These are phyloP conservation scores for Tylochromis polylepis DNA, from an alignment of 2,113 vertebrate genomes.

Conservation along the genomic window DNA sequence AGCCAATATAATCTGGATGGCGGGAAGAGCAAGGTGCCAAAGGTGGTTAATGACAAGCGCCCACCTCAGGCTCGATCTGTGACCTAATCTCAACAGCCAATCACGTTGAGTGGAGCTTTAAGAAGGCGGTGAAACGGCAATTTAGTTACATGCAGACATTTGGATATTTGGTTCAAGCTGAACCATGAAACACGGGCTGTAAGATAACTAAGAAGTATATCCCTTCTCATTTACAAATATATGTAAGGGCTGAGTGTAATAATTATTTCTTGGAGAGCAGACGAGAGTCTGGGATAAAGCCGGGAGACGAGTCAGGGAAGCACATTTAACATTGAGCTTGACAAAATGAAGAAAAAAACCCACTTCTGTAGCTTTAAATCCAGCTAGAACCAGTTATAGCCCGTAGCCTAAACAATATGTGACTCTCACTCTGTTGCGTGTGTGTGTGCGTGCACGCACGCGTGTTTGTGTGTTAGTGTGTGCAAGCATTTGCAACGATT, in stretches of 20 bases:
- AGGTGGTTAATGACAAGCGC: slow-evolving; percentile 23
- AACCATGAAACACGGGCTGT: neutral
- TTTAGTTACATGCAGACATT: neutral
- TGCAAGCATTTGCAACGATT: slow-evolving; percentile 23
- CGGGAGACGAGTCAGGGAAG: neutral
- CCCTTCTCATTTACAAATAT: neutral
- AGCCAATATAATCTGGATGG: slow-evolving; percentile 45
- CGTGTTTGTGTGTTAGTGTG: neutral
- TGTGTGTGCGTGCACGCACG: neutral
- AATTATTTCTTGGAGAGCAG: neutral
- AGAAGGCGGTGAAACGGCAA: neutral
- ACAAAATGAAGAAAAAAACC: slow-evolving; percentile 3
- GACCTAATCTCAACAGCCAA: slow-evolving; percentile 21
- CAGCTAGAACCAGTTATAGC: slow-evolving; percentile 71
- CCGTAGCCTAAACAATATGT: slow-evolving; percentile 71
- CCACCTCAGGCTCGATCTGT: slow-evolving; percentile 1
- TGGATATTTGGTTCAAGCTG: neutral
- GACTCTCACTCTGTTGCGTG: slow-evolving; percentile 22
- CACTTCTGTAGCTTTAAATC: slow-evolving; percentile 64
- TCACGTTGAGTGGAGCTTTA: neutral
- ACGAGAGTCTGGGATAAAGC: neutral
- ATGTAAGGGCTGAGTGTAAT: neutral
- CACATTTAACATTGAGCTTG: slow-evolving; percentile 15
- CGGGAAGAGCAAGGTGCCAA: slow-evolving; percentile 10
- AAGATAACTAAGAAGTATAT: neutral